A percentile compares a stretch with the other conserved stretches of the same genome.
Evolutionary conservation across 2,888 invertebrate species (phyloP).

Genomic region (Aquatica leii): DNA sequence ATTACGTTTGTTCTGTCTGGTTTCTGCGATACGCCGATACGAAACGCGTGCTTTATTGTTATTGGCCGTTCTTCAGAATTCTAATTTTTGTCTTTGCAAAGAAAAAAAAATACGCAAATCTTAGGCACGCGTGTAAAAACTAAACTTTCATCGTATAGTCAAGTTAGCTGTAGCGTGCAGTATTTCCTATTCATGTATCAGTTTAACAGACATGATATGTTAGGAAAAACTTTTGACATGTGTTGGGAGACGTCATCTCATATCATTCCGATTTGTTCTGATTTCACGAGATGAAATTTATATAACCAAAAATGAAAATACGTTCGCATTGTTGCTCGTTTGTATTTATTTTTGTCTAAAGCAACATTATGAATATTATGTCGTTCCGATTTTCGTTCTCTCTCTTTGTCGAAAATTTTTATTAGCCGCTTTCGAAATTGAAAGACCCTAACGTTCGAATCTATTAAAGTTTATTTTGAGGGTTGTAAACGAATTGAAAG

Average conservation of each 20-base stretch:
- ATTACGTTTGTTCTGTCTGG: conserved; percentile 53
- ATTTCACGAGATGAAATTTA: conserved; percentile 33
- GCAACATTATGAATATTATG: background rate
- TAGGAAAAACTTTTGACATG: conserved; percentile 48
- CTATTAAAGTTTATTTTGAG: conserved; percentile 30
- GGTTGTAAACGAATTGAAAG: conserved; percentile 20
- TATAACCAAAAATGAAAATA: conserved; percentile 29
- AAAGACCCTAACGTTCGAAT: conserved; percentile 12
- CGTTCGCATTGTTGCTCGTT: conserved; percentile 1
- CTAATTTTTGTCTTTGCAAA: conserved; percentile 26
- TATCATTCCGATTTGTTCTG: conserved; percentile 36
- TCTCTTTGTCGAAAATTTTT: too few relatives aligned
- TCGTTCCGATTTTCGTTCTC: background rate
- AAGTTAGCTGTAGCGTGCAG: conserved; percentile 44
- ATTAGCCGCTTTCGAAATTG: too few relatives aligned
- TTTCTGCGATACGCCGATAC: conserved; percentile 39
- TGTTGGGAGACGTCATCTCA: conserved; percentile 36
- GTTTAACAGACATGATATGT: conserved; percentile 40
- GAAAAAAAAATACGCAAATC: conserved; percentile 3
- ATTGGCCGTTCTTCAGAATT: conserved; percentile 37
- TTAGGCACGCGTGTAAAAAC: conserved; percentile 36
- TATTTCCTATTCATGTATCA: conserved; percentile 43
- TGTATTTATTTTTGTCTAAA: background rate
- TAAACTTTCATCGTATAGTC: conserved; percentile 46
- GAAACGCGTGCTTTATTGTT: conserved; percentile 39